A percentile compares a stretch with the other conserved stretches of the same genome.
Conservation (phyloP, 2,888 invertebrate genomes). For the Pinctada fucata region DNA sequence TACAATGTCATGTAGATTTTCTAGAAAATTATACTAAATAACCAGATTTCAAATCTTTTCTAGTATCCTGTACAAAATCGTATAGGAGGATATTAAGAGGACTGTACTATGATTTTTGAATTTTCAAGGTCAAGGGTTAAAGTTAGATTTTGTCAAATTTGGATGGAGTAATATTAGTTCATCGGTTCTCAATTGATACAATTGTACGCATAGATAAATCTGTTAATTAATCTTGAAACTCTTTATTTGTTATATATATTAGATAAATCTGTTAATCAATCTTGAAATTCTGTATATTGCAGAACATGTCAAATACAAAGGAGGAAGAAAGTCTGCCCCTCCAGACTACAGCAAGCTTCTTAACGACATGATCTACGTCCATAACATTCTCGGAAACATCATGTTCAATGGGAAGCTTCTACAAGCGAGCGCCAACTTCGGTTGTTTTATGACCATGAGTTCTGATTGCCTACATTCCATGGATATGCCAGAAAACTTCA, state of each 20-base stretch:
- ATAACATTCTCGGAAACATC: slow-evolving; percentile 69
- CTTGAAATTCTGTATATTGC: slow-evolving; percentile 15
- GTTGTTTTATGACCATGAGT: slow-evolving; percentile 75
- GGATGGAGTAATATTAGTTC: too few relatives aligned
- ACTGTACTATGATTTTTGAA: too few relatives aligned
- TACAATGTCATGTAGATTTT: too few relatives aligned
- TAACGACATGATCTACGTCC: slow-evolving; percentile 66
- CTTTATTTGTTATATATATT: background rate
- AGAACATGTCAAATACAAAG: slow-evolving; percentile 58
- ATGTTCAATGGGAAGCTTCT: slow-evolving; percentile 74
- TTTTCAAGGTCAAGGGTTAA: too few relatives aligned
- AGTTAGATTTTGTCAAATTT: too few relatives aligned
- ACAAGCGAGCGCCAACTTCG: slow-evolving; percentile 71
- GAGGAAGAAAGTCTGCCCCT: slow-evolving; percentile 48
- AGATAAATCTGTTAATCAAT: background rate
- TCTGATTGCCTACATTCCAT: slow-evolving; percentile 51
- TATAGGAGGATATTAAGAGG: too few relatives aligned
- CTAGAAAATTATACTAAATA: too few relatives aligned
- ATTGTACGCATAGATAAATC: too few relatives aligned
- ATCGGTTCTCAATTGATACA: too few relatives aligned
- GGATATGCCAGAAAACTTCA: slow-evolving; percentile 71
- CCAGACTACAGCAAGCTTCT: slow-evolving; percentile 69
- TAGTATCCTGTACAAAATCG: too few relatives aligned
- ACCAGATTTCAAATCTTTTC: too few relatives aligned
- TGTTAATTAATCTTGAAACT: background rate